Base-by-base conservation (phyloP, 2,888 invertebrate species). In the Brachyptera risi region DNA sequence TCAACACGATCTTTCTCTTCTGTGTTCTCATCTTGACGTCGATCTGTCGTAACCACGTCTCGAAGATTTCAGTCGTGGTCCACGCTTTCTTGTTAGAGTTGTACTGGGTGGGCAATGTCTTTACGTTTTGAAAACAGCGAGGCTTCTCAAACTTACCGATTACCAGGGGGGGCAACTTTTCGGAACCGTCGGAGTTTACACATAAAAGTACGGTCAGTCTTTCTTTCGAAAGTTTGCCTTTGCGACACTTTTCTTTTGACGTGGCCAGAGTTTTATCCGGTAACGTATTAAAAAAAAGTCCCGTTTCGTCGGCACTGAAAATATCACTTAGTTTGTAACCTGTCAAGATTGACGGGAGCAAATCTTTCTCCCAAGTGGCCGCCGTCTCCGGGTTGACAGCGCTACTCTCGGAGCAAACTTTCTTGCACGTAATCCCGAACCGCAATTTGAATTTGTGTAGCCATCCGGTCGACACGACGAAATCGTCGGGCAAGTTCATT, bases 171-270 rank as follows among this genome's bases (percentile, higher is more conserved):
- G 38, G 35, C 19, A 50, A 47, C 13, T 59, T 59, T 23, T 59
- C 59, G 23, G 37, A 47, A 15, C 51, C 59, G 47, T 50, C 59
- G 21, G 17, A n/a, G 40, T 61, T 69, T 5, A 51, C 64, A 58
- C 67, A 68, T 23, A 68, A 54, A 4, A 68, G 70, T 21, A 68
- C 58, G 3, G 68, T 71, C 4, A 70, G 59, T 44, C 68, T 62
- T 44, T 69, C 67, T 63, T 70, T 71, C 1, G 66, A 64, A 23
- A 67, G 23, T 63, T 69, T 70, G n/a, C 69, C 70, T 51, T 68
- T 69, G 17, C 50, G 17, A 59, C 68, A 71, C 63, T 67, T 66
- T 58, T 69, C 68, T 51, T 56, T 59, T 67, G 68, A 69, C 9
- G 69, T 23, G 9, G 59, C 35, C 13, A 59, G 54, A 15, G 56